Base-by-base conservation (phyloP, 2,888 invertebrate genomes). In the Pristionchus entomophagus region DNA sequence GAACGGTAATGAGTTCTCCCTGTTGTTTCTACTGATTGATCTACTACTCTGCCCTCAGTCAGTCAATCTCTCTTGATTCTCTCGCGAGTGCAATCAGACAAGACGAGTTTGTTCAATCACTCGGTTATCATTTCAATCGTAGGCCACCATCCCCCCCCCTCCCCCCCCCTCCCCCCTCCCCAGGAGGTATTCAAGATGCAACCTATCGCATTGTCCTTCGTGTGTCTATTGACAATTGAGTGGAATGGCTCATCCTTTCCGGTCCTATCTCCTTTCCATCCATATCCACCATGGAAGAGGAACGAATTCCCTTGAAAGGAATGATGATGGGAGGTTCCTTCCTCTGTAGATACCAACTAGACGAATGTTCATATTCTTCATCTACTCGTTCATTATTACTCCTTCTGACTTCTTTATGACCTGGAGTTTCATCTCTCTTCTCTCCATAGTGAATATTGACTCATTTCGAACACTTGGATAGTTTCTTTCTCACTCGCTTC, bases 91-190 rank as follows among this genome's bases (percentile, higher is more conserved):
- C 62, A 32, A 29, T 62, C 62, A 62, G 62, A 62, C 32, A 32
- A 32, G 22, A 62, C 62, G 62, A 62, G 62, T 62, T 62, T 62
- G 32, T 32, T 62, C 62, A 62, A 62, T 62, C 62, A 32, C 32
- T 62, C 29, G 32, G 62, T 62, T 62, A 62, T 62, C 62, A 62
- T 62, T 62, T 32, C 32, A 62, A 5, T 32, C 32, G 62, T 17
- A n/a, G 56, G 10, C n/a, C 8, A 56, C 0, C 22, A 56, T n/a
- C n/a, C n/a, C n/a, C n/a, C n/a, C n/a, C n/a, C n/a, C n/a, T n/a
- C n/a, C n/a, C n/a, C n/a, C n/a, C n/a, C n/a, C n/a, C n/a, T n/a
- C n/a, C n/a, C n/a, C n/a, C 22, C 32, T 32, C 62, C 62, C 62
- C 62, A 62, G 62, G 62, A 62, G 62, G 17, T 32, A n/a, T n/a